These are phyloP conservation scores for Folsomia candida DNA, from an alignment of 2,888 invertebrate species.

Conservation along the genomic window DNA sequence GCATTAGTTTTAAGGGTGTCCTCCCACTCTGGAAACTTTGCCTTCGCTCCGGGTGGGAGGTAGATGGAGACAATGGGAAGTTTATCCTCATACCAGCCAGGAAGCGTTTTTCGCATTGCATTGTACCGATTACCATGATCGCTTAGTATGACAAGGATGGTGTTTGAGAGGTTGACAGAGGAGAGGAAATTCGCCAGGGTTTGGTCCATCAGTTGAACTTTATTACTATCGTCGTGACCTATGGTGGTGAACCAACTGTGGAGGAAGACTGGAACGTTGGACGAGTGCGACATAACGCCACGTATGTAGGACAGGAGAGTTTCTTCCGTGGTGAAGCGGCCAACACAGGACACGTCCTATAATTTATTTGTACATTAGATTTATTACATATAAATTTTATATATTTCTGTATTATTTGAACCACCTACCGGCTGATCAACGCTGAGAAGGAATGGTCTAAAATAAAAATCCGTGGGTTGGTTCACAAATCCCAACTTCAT, in stretches of 20 bases:
- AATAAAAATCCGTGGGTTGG: constrained; percentile 32
- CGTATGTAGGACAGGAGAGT: constrained; percentile 13
- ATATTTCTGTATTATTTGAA: too few relatives aligned
- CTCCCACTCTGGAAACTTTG: constrained; percentile 28
- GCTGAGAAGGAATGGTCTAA: constrained; percentile 31
- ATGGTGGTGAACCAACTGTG: constrained; percentile 22
- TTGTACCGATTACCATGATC: constrained; percentile 69
- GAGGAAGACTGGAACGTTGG: constrained; percentile 12
- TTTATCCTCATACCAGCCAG: constrained; percentile 61
- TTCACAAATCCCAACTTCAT: constrained; percentile 26
- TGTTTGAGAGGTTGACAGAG: constrained; percentile 60
- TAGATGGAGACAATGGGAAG: constrained; percentile 44
- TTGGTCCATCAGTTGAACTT: constrained; percentile 31
- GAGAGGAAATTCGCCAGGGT: constrained; percentile 28
- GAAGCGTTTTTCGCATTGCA: constrained; percentile 63
- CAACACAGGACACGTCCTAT: constrained; percentile 21
- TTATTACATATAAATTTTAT: too few relatives aligned
- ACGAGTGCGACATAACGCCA: constrained; percentile 3
- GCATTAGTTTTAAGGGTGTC: constrained; percentile 32
- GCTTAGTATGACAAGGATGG: constrained; percentile 69
- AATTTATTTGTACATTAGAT: too few relatives aligned
- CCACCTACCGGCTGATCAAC: too few relatives aligned
- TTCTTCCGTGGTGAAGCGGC: constrained; percentile 12
- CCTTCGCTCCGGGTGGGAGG: constrained; percentile 27
- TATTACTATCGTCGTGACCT: constrained; percentile 15